Conservation (phyloP, 2,113 vertebrate species). For the Caloenas nicobarica region DNA sequence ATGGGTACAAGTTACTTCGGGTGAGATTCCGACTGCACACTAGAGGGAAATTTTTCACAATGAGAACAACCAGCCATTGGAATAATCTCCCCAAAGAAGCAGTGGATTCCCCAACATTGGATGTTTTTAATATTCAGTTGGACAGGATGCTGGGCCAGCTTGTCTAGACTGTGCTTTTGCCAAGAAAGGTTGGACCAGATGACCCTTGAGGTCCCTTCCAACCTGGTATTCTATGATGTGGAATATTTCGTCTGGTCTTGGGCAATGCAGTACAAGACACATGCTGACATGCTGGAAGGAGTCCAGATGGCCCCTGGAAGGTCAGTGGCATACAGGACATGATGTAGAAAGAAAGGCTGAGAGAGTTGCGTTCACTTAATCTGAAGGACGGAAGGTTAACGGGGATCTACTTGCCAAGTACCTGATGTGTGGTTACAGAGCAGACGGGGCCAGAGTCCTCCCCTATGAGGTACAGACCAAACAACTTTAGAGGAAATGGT, state of each 20-base stretch:
- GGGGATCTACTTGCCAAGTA: background rate
- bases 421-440: background rate
- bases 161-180: too few species aligned
- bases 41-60: too few species aligned
- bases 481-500: background rate
- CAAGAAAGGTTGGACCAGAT: too few species aligned
- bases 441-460: background rate
- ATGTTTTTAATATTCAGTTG: too few species aligned
- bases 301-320: background rate
- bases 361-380: background rate
- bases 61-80: too few species aligned
- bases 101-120: too few species aligned
- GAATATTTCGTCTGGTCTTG: background rate
- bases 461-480: rapidly evolving
- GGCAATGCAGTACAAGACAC: background rate
- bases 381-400: background rate
- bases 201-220: too few species aligned
- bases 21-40: too few species aligned
- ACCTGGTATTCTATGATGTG: too few species aligned
- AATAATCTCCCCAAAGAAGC: too few species aligned
- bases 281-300: rapidly evolving
- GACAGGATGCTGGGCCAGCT: too few species aligned
- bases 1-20: too few species aligned
- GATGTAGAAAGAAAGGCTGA: background rate
- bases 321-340: background rate